These are phyloP conservation scores for Rallus crepitans DNA, from an alignment of 2,797 vertebrate genomes.

Conservation along the genomic window DNA sequence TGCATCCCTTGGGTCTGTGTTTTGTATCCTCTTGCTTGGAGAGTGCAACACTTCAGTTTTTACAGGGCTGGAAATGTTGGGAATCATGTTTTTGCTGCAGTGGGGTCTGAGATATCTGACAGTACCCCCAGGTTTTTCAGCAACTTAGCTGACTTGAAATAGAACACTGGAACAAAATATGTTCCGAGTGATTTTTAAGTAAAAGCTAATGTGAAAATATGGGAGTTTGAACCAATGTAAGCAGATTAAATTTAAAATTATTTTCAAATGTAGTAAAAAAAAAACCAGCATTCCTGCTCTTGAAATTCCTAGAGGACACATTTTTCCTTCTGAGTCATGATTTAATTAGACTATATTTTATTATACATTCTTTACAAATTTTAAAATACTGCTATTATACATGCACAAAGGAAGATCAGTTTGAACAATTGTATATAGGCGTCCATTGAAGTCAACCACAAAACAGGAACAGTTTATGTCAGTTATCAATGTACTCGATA, in stretches of 20 bases:
- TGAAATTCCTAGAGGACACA: slow-evolving; percentile 63
- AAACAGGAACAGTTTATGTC: slow-evolving; percentile 82
- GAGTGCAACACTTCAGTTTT: background rate
- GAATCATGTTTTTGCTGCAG: background rate
- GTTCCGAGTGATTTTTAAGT: slow-evolving; percentile 65
- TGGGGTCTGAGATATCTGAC: background rate
- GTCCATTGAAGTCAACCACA: slow-evolving; percentile 88
- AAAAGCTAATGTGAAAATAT: slow-evolving; percentile 76
- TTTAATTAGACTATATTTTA: slow-evolving; percentile 84
- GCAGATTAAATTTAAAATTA: slow-evolving; percentile 41
- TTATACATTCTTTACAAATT: slow-evolving; percentile 85
- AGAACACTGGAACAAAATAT: slow-evolving; percentile 27
- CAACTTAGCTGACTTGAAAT: background rate
- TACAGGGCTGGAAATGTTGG: background rate
- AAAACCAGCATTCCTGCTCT: slow-evolving; percentile 32
- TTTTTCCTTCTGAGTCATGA: slow-evolving; percentile 49
- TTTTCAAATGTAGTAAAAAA: slow-evolving; percentile 64
- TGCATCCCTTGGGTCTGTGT: background rate
- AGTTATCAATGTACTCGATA: slow-evolving; percentile 85
- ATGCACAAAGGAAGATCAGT: slow-evolving; percentile 78
- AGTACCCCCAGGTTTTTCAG: background rate
- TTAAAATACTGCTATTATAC: slow-evolving; percentile 83
- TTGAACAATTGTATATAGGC: slow-evolving; percentile 77
- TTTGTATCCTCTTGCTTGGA: background rate
- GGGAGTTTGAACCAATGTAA: slow-evolving; percentile 58